A percentile compares a stretch with the other conserved stretches of the same genome.
phyloP scores from a whole-genome alignment of 2,888 invertebrate genomes.

The Venustoraphidia nigricollis region DNA sequence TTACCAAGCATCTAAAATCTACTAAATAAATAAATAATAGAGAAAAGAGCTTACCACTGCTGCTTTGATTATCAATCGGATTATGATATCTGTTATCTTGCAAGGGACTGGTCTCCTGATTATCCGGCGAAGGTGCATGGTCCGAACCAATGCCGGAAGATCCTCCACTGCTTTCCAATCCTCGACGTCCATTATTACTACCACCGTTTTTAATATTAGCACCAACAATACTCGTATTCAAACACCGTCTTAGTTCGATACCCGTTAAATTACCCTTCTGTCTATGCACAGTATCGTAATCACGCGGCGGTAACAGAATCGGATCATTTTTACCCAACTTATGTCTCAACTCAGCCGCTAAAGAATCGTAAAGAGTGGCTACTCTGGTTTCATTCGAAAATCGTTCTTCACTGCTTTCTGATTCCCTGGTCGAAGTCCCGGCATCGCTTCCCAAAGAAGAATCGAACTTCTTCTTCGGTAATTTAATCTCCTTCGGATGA shows the following conservation, averaged over 20 bases:
- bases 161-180: constrained; percentile 39
- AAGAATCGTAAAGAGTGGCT: constrained; percentile 72
- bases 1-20: too few relatives aligned
- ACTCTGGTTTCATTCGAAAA: constrained; percentile 29
- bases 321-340: constrained; percentile 49
- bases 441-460: constrained; percentile 63
- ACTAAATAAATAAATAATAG: neutral
- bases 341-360: constrained; percentile 79
- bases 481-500: constrained; percentile 37
- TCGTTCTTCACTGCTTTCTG: constrained; percentile 50
- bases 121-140: constrained; percentile 68
- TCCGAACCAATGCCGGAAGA: constrained; percentile 84
- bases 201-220: constrained; percentile 25
- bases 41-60: constrained; percentile 40
- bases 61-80: constrained; percentile 41
- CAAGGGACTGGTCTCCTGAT: constrained; percentile 21
- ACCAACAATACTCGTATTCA: constrained; percentile 53
- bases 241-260: constrained; percentile 50
- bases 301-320: constrained; percentile 77
- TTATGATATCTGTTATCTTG: constrained; percentile 25
- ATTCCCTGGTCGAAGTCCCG: constrained; percentile 50
- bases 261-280: constrained; percentile 60
- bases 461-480: constrained; percentile 48
- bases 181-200: constrained; percentile 13
- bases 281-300: constrained; percentile 85